These are phyloP conservation scores for Thera britannica DNA, from an alignment of 2,888 invertebrate species.

Conservation along the genomic window DNA sequence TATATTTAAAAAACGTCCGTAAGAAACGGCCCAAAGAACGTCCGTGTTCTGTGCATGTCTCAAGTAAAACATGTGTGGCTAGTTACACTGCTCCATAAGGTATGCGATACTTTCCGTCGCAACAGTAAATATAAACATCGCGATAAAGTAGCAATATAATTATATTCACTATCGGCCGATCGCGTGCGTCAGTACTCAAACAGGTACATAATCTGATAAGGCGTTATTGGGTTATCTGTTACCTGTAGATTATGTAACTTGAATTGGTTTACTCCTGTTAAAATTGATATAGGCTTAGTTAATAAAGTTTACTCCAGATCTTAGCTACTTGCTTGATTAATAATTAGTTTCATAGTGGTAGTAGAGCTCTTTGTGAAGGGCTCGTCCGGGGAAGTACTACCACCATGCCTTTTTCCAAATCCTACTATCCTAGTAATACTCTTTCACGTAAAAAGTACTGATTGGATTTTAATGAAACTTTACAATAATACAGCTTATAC, in stretches of 20 bases:
- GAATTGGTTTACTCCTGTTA: conserved; percentile 26
- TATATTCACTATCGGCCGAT: conserved; percentile 26
- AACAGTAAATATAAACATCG: conserved; percentile 20
- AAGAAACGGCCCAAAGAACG: neutral
- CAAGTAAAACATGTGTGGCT: neutral
- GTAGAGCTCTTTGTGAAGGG: no score
- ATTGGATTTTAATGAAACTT: no score
- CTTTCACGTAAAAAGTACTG: no score
- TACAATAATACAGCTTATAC: no score
- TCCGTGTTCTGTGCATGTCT: neutral
- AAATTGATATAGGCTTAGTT: conserved; percentile 14
- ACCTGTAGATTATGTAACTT: conserved; percentile 34
- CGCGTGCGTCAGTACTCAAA: conserved; percentile 31
- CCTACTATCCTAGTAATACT: no score
- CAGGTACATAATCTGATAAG: conserved; percentile 47
- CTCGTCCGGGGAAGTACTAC: no score
- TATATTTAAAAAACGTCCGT: no score
- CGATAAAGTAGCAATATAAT: conserved; percentile 29
- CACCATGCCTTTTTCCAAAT: no score
- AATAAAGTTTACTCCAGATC: neutral
- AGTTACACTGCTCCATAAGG: neutral
- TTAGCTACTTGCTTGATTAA: no score
- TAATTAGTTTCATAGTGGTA: no score
- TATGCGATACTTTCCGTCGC: neutral
- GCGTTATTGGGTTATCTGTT: conserved; percentile 60